These are phyloP conservation scores for Xyrauchen texanus DNA, from an alignment of 2,113 vertebrate genomes.

Conservation along the genomic window DNA sequence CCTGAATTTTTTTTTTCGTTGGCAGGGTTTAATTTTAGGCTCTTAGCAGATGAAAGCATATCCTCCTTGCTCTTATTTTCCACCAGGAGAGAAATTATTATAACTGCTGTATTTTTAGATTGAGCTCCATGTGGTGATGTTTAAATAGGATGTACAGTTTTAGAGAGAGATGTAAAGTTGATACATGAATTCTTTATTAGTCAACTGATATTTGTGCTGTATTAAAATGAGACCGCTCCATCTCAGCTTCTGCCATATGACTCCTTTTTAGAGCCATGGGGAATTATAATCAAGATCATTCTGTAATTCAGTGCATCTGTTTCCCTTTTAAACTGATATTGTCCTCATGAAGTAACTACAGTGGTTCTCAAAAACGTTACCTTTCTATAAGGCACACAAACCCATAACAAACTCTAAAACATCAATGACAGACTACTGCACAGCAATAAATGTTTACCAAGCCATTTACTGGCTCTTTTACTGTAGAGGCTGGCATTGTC, in stretches of 20 bases:
- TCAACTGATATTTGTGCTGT: too few relatives aligned
- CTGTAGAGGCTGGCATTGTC: too few relatives aligned
- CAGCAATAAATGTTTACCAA: too few relatives aligned
- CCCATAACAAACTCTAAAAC: too few relatives aligned
- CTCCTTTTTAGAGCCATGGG: constrained; percentile 40
- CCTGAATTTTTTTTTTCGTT: too few relatives aligned
- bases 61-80: neutral
- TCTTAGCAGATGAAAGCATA: neutral
- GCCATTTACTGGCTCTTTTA: too few relatives aligned
- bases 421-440: too few relatives aligned
- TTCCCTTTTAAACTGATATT: constrained; percentile 25
- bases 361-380: neutral
- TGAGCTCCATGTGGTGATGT: neutral
- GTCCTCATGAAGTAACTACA: neutral
- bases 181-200: neutral
- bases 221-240: too few relatives aligned
- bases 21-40: too few relatives aligned
- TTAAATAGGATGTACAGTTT: neutral
- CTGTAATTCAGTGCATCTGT: constrained; percentile 30
- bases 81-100: too few relatives aligned
- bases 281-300: constrained; percentile 31
- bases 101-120: neutral
- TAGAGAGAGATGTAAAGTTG: neutral
- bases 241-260: neutral
- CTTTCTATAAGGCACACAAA: too few relatives aligned